Percentiles rank a stretch among this genome's conserved stretches.
These are phyloP conservation scores for Lynx canadensis DNA, from an alignment of 2,113 vertebrate species.

Conservation along the genomic window DNA sequence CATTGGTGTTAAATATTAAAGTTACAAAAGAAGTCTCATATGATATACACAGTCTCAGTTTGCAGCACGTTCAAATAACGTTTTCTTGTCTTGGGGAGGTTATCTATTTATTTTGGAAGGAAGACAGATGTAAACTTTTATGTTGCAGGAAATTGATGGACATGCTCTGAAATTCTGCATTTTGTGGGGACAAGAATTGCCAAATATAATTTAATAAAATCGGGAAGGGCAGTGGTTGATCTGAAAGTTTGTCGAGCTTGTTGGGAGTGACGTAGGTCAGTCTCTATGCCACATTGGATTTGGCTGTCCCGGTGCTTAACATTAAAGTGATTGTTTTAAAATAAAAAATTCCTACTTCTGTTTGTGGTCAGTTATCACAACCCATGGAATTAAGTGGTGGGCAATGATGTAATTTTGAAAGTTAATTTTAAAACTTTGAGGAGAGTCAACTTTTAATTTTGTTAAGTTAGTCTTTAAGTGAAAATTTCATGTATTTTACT, in stretches of 20 bases:
- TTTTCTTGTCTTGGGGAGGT: neutral
- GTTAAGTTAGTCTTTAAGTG: neutral
- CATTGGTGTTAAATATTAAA: neutral
- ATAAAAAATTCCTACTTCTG: neutral
- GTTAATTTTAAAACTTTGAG: conserved; percentile 16
- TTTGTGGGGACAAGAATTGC: neutral
- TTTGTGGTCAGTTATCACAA: neutral
- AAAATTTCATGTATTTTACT: neutral
- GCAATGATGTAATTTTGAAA: conserved; percentile 9
- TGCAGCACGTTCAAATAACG: neutral
- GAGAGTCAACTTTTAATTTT: conserved; percentile 24
- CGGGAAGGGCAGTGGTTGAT: neutral
- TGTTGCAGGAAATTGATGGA: neutral
- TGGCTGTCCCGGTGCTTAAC: neutral
- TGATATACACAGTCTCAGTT: neutral
- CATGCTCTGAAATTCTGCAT: neutral
- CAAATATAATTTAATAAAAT: conserved; percentile 6
- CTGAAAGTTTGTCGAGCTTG: neutral
- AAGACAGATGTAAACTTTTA: neutral
- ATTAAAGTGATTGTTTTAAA: conserved; percentile 35
- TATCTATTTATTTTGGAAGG: conserved; percentile 51
- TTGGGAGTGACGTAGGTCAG: neutral
- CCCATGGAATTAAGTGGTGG: neutral
- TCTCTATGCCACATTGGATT: neutral
- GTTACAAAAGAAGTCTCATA: conserved; percentile 13